Percentiles rank a stretch among this genome's conserved stretches.
These are phyloP conservation scores for Uloborus diversus DNA, from an alignment of 1,140 invertebrate genomes.

Conservation along the genomic window DNA sequence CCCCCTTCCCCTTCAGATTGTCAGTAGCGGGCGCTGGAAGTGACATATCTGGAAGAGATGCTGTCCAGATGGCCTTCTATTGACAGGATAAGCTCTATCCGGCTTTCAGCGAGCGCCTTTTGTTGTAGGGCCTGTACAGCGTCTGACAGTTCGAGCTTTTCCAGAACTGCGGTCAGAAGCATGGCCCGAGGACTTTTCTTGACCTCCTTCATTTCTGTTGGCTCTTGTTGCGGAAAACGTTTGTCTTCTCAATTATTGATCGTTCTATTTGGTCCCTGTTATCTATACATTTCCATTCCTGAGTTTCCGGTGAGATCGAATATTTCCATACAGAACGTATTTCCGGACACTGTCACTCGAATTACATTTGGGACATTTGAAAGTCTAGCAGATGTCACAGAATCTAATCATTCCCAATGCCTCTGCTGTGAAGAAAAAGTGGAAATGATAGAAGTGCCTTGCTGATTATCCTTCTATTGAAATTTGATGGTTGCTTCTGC, in stretches of 20 bases:
- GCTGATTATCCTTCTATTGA: too few species aligned
- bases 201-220: neutral
- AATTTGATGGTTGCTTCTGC: too few species aligned
- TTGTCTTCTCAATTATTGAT: constrained; percentile 46
- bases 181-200: constrained; percentile 1
- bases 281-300: neutral
- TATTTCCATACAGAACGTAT: neutral
- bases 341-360: too few species aligned
- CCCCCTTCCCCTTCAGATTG: neutral
- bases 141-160: constrained; percentile 18
- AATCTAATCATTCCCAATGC: too few species aligned
- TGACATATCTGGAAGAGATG: constrained; percentile 34
- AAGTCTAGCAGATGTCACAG: too few species aligned
- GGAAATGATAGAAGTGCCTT: too few species aligned
- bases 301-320: neutral
- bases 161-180: constrained; percentile 7
- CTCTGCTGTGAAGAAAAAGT: too few species aligned
- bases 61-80: constrained; percentile 45
- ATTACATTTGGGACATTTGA: too few species aligned
- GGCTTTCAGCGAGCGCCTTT: constrained; percentile 32
- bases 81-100: constrained; percentile 47
- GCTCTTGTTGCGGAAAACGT: constrained; percentile 24
- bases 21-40: constrained; percentile 1
- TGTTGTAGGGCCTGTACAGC: constrained; percentile 6
- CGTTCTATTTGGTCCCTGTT: neutral